A percentile compares a stretch with the other conserved stretches of the same genome.
phyloP scores from a whole-genome alignment of 64 coral and sea anemone species.

The Actinia equina region DNA sequence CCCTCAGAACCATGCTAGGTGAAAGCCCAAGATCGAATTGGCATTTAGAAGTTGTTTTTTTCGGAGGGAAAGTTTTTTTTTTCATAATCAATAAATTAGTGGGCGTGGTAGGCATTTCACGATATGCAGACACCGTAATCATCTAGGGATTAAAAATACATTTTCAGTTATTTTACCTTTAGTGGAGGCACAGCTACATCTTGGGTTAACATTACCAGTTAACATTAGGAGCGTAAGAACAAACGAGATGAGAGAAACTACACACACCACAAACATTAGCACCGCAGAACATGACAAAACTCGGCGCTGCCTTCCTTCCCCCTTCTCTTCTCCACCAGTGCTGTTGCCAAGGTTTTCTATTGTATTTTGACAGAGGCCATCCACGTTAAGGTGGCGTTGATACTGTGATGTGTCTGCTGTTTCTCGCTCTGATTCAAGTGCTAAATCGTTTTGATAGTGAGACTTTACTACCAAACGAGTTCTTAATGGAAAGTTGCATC shows the following conservation, averaged over 20 bases:
- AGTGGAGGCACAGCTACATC: not conserved
- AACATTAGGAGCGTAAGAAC: not conserved
- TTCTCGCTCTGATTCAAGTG: not conserved
- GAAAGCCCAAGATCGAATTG: too few species aligned
- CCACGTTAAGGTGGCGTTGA: not conserved
- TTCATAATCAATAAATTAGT: too few species aligned
- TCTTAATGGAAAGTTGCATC: not conserved
- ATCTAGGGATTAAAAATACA: too few species aligned
- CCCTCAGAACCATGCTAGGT: too few species aligned
- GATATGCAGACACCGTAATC: too few species aligned
- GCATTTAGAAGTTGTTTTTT: too few species aligned
- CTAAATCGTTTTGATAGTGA: not conserved
- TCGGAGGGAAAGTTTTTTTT: too few species aligned
- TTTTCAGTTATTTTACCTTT: not conserved
- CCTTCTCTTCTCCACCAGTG: not conserved
- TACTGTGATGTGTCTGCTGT: not conserved
- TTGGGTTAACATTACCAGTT: not conserved
- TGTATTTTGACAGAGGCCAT: not conserved
- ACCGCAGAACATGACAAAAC: not conserved
- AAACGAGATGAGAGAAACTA: not conserved
- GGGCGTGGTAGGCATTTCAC: too few species aligned
- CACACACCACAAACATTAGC: not conserved
- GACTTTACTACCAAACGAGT: not conserved
- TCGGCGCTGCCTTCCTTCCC: not conserved
- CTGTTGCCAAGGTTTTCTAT: not conserved